Evolutionary conservation across 2,113 vertebrate genomes (phyloP).

Genomic region (Procavia capensis): DNA sequence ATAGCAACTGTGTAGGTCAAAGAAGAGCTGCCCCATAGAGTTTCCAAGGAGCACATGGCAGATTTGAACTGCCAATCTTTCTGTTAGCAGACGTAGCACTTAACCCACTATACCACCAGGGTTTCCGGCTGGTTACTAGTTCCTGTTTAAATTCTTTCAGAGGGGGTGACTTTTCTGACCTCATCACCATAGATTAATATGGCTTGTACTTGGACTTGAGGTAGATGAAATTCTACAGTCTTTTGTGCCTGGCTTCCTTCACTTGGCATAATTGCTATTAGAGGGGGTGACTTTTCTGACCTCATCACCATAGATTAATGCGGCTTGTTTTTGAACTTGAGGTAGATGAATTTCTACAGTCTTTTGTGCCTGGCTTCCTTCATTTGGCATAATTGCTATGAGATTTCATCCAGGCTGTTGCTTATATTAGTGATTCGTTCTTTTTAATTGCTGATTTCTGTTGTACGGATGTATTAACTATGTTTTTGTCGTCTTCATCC

Average conservation of each 20-base stretch:
- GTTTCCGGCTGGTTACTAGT: background rate
- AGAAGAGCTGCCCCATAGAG: no score
- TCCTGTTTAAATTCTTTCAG: background rate
- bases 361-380: background rate
- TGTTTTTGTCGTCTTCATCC: background rate
- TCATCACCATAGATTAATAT: background rate
- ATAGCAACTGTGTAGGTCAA: no score
- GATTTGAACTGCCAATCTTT: no score
- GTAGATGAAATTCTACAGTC: no score
- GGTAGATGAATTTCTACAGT: no score
- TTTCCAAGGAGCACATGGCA: no score
- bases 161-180: background rate
- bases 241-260: background rate
- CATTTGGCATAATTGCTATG: background rate
- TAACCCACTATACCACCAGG: no score
- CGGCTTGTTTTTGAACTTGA: background rate
- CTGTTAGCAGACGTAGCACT: no score
- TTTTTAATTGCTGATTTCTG: background rate
- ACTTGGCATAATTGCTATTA: background rate
- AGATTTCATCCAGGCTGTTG: background rate
- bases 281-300: background rate
- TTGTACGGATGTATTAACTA: background rate
- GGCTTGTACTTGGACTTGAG: background rate
- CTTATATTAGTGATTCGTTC: background rate
- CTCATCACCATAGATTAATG: background rate